Evolutionary conservation across 2,888 invertebrate genomes (phyloP), one percentile per base, ranked within the genome.

Genomic region (Eupithecia vulgata): DNA sequence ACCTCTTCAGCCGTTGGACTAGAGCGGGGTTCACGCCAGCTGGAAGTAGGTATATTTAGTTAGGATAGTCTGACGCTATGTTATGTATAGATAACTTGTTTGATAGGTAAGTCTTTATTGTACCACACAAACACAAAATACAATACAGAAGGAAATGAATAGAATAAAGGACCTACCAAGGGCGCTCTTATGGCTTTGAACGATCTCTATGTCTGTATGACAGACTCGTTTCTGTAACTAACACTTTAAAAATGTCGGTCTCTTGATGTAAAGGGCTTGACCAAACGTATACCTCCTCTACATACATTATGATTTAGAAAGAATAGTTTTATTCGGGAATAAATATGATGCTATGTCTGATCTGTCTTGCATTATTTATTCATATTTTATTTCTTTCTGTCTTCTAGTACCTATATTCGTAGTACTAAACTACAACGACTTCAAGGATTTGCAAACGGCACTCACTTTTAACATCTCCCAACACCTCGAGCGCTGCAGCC

Each of bases 1-100:
- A 88, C 0, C 93, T 89, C 75, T 84, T 91, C 64, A 90, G 21
- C 7, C 93, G 83, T 10, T 87, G 83, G 1, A 85, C 59, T 7
- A 86, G 48, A 13, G 57, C 59, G 8, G 34, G 73, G 21, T 82
- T 69, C 0, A 79, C 75, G 17, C 82, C 90, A 86, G 84, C 84
- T 91, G 87, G 5, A 65, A 72, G 67, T 15, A n/a, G 0, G 21
- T n/a, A 37, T 48, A n/a, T n/a, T n/a, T n/a, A 5, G 2, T 17
- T 17, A 64, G 37, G 5, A 34, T 15, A 10, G 6, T 61, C 17
- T 17, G 48, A 48, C n/a, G 48, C 10, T 4, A 52, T n/a, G 10
- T 52, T 21, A 12, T 21, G 48, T 30, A 30, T 30, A 30, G n/a
- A n/a, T n/a, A n/a, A n/a, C n/a, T n/a, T n/a, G n/a, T n/a, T n/a